A percentile compares a stretch with the other conserved stretches of the same genome.
Evolutionary conservation across 1,140 invertebrate genomes (phyloP).

Genomic region (Tetragonula clypearis): DNA sequence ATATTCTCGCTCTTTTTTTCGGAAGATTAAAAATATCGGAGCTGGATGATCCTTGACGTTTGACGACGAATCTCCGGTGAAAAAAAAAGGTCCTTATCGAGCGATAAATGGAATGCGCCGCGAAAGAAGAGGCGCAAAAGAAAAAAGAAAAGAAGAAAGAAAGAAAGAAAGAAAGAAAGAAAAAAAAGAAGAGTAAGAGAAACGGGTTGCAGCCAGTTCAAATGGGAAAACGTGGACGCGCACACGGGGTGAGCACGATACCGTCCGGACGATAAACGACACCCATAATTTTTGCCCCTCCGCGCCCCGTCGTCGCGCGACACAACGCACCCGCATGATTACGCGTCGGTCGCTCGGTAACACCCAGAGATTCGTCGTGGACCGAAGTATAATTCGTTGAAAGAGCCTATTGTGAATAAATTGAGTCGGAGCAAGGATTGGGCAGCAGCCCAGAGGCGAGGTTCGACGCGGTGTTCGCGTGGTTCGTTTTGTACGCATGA

Average conservation of each 20-base stretch:
- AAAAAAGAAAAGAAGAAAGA: background rate
- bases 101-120: background rate
- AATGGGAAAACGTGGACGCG: background rate
- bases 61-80: background rate
- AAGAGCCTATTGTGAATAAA: conserved; percentile 80
- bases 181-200: too few relatives aligned
- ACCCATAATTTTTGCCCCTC: conserved; percentile 25
- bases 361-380: conserved; percentile 69
- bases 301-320: conserved; percentile 16
- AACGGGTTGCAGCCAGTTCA: background rate
- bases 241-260: background rate
- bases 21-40: background rate
- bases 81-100: background rate
- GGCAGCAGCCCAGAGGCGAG: conserved; percentile 4
- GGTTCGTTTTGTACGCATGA: conserved; percentile 57
- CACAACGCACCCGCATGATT: conserved; percentile 71
- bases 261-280: conserved; percentile 12
- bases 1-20: background rate
- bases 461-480: conserved; percentile 35
- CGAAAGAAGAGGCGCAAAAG: background rate
- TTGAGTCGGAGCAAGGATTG: conserved; percentile 73
- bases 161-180: background rate
- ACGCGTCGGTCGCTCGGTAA: conserved; percentile 64
- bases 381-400: conserved; percentile 74
- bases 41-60: background rate